These are phyloP conservation scores for Parthenolecanium corni DNA, from an alignment of 2,888 invertebrate genomes.

Conservation along the genomic window DNA sequence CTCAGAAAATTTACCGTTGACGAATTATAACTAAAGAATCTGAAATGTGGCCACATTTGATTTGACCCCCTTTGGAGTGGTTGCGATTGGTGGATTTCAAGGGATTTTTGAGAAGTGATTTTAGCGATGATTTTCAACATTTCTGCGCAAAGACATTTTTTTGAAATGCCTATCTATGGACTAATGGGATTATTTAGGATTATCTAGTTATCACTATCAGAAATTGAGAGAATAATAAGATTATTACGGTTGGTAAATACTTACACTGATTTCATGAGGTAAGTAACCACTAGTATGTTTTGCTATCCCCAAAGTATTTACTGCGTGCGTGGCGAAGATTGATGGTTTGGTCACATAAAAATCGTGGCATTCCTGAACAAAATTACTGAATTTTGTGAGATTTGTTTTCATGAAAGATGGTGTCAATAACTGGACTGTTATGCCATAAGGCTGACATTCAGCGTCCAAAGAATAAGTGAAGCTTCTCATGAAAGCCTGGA, in stretches of 20 bases:
- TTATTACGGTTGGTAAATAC: not conserved
- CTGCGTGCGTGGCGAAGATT: slow-evolving; percentile 63
- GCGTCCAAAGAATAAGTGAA: slow-evolving; percentile 68
- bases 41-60: no score
- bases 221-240: no score
- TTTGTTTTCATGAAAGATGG: slow-evolving; percentile 83
- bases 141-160: no score
- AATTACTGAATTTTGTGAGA: slow-evolving; percentile 61
- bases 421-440: slow-evolving; percentile 72
- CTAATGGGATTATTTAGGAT: no score
- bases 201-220: no score
- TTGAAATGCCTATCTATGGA: no score
- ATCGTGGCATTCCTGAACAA: slow-evolving; percentile 51
- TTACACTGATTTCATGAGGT: slow-evolving; percentile 77
- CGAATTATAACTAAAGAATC: no score
- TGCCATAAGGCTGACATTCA: slow-evolving; percentile 62
- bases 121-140: no score
- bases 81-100: no score
- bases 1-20: no score
- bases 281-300: slow-evolving; percentile 76
- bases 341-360: slow-evolving; percentile 54
- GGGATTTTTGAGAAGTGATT: no score
- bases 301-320: slow-evolving; percentile 65
- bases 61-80: no score
- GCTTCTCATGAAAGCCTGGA: slow-evolving; percentile 57